These are phyloP conservation scores for Subanguina moxae DNA, from an alignment of 1,140 invertebrate genomes.

Conservation along the genomic window DNA sequence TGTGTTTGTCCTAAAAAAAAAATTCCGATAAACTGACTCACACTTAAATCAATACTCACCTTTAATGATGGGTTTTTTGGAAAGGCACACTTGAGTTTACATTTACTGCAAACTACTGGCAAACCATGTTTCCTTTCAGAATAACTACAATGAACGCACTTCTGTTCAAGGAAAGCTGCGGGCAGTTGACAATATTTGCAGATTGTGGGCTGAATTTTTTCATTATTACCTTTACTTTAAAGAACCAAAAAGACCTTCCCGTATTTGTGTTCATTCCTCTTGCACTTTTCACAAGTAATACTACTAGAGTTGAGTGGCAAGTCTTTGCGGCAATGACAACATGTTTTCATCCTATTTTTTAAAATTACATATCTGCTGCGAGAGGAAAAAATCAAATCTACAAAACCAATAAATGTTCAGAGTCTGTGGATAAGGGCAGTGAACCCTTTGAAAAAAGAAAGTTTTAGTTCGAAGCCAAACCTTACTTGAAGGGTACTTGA, in stretches of 20 bases:
- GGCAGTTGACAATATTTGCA: conserved; percentile 45
- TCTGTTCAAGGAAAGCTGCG: conserved; percentile 46
- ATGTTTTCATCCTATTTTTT: conserved; percentile 33
- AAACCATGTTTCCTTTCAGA: conserved; percentile 35
- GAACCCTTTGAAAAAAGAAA: no score
- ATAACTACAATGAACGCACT: conserved; percentile 42
- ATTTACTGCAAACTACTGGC: conserved; percentile 34
- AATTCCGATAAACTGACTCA: neutral
- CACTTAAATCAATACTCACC: conserved; percentile 15
- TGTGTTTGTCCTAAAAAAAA: conserved; percentile 36
- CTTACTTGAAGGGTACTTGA: no score
- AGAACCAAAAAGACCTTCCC: conserved; percentile 35
- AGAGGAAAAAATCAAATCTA: no score
- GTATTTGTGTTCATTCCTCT: conserved; percentile 41
- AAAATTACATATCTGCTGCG: no score
- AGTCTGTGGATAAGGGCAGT: no score
- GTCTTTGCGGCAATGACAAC: conserved; percentile 24
- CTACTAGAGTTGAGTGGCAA: conserved; percentile 19
- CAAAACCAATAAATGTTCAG: no score
- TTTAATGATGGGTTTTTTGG: conserved; percentile 19
- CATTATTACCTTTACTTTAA: neutral
- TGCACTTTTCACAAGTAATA: conserved; percentile 41
- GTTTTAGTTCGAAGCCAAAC: no score
- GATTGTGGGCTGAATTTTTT: conserved; percentile 23
- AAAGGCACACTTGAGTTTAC: conserved; percentile 37